phyloP scores from a whole-genome alignment of 2,888 invertebrate genomes.

The Pristionchus arcanus region DNA sequence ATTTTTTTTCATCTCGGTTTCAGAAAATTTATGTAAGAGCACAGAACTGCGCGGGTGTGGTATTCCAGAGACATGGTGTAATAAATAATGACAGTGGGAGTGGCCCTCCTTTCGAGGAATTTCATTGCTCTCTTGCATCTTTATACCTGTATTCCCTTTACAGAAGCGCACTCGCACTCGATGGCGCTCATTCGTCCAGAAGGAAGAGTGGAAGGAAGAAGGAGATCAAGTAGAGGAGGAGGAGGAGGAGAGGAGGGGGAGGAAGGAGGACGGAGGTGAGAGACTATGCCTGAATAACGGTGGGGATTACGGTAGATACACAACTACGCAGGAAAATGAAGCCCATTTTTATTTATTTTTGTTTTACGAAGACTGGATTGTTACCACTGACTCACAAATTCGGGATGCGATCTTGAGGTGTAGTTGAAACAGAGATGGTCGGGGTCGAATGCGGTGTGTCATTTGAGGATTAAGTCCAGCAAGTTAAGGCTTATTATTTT shows the following conservation, averaged over 20 bases:
- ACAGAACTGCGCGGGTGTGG: no score
- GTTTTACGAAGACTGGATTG: no score
- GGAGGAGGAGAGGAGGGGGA: slow-evolving; percentile 14
- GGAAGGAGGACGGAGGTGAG: background rate
- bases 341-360: background rate
- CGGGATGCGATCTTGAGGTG: background rate
- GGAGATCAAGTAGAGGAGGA: slow-evolving; percentile 33
- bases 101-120: background rate
- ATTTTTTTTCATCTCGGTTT: no score
- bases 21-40: no score
- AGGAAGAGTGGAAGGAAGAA: background rate
- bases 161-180: slow-evolving; percentile 1
- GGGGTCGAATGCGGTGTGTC: background rate
- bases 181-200: background rate
- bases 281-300: background rate
- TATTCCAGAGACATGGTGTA: no score
- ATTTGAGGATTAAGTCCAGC: no score
- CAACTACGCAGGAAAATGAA: background rate
- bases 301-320: background rate
- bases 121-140: background rate
- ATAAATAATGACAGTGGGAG: no score
- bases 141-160: background rate
- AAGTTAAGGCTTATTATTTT: background rate
- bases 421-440: background rate
- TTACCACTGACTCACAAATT: no score